A percentile compares a stretch with the other conserved stretches of the same genome.
These are phyloP conservation scores for Thereva nobilitata DNA, from an alignment of 2,888 invertebrate genomes.

Conservation along the genomic window DNA sequence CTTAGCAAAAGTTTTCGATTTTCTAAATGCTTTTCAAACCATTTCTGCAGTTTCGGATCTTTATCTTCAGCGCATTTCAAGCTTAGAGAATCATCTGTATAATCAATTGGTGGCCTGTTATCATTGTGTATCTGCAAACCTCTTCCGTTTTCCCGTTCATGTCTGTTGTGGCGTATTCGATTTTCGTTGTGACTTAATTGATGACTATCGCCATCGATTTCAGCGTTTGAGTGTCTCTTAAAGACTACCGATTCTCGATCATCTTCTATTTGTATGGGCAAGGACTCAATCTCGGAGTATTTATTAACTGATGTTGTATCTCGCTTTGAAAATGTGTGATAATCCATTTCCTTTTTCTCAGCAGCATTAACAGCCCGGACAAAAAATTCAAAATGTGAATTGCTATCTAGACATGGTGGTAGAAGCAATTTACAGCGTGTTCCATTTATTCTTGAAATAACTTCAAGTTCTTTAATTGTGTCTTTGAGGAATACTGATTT, in stretches of 20 bases:
- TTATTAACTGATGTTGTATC: neutral
- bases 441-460: constrained; percentile 45
- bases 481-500: constrained; percentile 28
- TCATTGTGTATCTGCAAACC: neutral
- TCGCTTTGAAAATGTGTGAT: constrained; percentile 40
- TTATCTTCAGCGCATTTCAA: constrained; percentile 36
- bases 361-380: constrained; percentile 55
- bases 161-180: constrained; percentile 36
- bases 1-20: constrained; percentile 28
- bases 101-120: neutral
- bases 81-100: constrained; percentile 3
- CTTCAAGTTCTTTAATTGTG: constrained; percentile 16
- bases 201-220: constrained; percentile 40
- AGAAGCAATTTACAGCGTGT: constrained; percentile 44
- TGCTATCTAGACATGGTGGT: constrained; percentile 44
- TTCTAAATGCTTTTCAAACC: constrained; percentile 12
- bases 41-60: constrained; percentile 15
- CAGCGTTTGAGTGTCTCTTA: constrained; percentile 44
- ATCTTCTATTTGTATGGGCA: too few relatives aligned
- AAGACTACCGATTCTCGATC: neutral
- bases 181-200: constrained; percentile 15
- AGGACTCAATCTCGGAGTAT: constrained; percentile 5
- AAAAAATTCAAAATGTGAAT: constrained; percentile 36
- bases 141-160: constrained; percentile 42
- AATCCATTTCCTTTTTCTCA: constrained; percentile 42